Evolutionary conservation across 2,113 vertebrate species (phyloP).

Genomic region (Lophotis ruficrista): DNA sequence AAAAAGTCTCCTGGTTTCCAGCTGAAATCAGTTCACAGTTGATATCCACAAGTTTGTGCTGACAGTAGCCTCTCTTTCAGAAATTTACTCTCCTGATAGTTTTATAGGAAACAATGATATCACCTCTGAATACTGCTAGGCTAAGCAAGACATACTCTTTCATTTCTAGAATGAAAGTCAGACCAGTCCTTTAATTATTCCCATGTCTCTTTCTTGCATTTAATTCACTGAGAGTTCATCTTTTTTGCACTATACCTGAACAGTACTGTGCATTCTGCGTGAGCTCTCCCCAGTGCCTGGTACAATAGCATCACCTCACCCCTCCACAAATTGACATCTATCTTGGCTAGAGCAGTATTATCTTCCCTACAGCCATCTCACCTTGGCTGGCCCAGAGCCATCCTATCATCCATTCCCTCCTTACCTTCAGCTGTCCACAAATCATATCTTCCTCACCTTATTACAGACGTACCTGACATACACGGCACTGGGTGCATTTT

Average conservation of each 20-base stretch:
- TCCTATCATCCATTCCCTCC: background rate
- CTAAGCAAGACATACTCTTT: conserved; percentile 34
- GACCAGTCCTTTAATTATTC: background rate
- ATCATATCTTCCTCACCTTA: background rate
- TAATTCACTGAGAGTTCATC: background rate
- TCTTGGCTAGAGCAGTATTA: background rate
- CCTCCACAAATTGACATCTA: background rate
- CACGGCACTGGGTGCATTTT: background rate
- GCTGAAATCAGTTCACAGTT: background rate
- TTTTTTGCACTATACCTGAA: background rate
- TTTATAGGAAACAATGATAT: conserved; percentile 35
- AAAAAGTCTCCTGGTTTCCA: background rate
- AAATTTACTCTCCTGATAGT: conserved; percentile 1
- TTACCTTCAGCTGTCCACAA: background rate
- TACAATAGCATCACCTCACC: background rate
- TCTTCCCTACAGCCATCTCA: background rate
- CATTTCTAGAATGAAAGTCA: background rate
- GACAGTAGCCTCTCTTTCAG: background rate
- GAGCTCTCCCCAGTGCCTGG: background rate
- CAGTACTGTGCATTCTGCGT: fast-evolving
- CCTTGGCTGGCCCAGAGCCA: background rate
- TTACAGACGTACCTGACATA: background rate
- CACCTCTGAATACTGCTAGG: conserved; percentile 19
- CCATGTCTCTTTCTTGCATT: background rate
- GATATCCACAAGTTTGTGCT: background rate